Percentiles rank a stretch among this genome's conserved stretches.
Conservation (phyloP, 2,113 vertebrate genomes). For the Platysternon megacephalum region DNA sequence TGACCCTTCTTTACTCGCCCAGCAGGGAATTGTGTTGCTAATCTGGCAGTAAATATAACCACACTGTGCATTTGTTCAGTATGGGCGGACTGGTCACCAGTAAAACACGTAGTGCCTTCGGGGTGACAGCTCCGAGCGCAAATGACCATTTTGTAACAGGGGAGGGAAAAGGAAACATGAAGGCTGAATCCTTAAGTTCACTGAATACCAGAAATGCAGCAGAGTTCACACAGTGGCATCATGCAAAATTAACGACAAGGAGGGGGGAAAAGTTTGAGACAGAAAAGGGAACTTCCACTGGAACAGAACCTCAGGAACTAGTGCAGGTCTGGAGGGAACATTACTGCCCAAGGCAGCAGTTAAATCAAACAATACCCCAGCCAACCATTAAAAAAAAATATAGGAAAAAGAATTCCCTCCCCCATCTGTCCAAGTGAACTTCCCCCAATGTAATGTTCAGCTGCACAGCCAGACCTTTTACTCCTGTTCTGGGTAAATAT, state of each 20-base stretch:
- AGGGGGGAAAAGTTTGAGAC: background rate
- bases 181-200: background rate
- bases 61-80: background rate
- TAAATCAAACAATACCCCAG: rapidly evolving
- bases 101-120: rapidly evolving
- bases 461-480: background rate
- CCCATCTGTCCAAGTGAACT: rapidly evolving
- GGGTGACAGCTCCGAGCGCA: conserved; percentile 11
- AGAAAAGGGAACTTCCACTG: background rate
- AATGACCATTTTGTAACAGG: conserved; percentile 34
- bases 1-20: conserved; percentile 13
- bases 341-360: background rate
- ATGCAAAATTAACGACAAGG: conserved; percentile 29
- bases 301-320: background rate
- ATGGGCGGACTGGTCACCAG: background rate
- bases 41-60: background rate
- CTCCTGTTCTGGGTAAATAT: background rate
- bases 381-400: background rate
- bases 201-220: background rate
- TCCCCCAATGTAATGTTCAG: background rate
- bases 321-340: rapidly evolving
- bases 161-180: conserved; percentile 21
- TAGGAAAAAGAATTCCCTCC: background rate
- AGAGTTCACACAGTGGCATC: background rate
- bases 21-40: background rate